phyloP scores from a whole-genome alignment of 2,888 invertebrate species.

The Lysandra bellargus region DNA sequence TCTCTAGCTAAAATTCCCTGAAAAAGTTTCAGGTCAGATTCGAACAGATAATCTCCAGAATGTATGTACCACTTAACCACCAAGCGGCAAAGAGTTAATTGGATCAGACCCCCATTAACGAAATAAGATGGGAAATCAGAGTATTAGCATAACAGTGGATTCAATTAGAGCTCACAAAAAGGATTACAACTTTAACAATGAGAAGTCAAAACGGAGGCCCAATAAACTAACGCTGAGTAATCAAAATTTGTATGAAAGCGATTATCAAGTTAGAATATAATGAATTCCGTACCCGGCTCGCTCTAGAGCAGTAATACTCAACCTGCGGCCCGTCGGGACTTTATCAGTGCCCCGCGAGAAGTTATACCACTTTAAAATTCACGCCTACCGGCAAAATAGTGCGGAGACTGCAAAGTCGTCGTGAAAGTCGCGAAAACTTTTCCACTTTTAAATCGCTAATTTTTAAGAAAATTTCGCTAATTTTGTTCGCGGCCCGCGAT shows the following conservation, averaged over 20 bases:
- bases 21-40: slow-evolving; percentile 9
- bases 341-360: no score
- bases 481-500: no score
- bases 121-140: slow-evolving; percentile 81
- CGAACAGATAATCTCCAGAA: neutral
- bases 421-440: no score
- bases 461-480: no score
- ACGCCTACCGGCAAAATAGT: no score
- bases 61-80: slow-evolving; percentile 15
- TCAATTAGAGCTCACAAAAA: slow-evolving; percentile 80
- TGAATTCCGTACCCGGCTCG: slow-evolving; percentile 58
- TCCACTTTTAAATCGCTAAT: no score
- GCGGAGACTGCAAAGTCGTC: no score
- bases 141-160: slow-evolving; percentile 81
- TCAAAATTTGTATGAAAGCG: slow-evolving; percentile 72
- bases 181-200: slow-evolving; percentile 81
- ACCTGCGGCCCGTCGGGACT: no score
- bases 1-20: neutral
- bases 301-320: slow-evolving; percentile 30
- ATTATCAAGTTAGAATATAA: slow-evolving; percentile 67
- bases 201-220: slow-evolving; percentile 72
- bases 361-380: no score
- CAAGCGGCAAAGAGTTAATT: slow-evolving; percentile 51
- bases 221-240: slow-evolving; percentile 75
- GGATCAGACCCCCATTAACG: slow-evolving; percentile 79